Evolutionary conservation across 2,797 vertebrate genomes (phyloP).

Genomic region (Columba guinea): DNA sequence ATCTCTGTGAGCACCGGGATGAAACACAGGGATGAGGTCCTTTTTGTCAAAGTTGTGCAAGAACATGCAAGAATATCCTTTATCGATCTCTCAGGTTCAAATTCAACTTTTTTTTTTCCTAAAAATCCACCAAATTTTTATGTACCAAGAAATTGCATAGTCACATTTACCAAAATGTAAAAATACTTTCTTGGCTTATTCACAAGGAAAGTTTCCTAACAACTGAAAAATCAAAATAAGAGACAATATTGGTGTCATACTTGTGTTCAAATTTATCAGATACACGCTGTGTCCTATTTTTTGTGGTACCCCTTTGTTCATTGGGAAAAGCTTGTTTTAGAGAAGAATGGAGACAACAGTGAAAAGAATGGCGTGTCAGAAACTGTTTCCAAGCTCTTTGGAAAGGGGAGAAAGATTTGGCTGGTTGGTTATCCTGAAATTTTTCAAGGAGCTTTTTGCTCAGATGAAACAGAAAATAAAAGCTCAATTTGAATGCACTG

Average conservation of each 20-base stretch:
- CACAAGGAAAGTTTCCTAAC: not conserved
- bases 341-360: not conserved
- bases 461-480: not conserved
- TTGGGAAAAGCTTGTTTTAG: not conserved
- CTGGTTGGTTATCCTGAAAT: not conserved
- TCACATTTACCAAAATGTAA: not conserved
- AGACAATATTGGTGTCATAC: not conserved
- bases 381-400: not conserved
- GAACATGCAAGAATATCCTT: not conserved
- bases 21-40: not conserved
- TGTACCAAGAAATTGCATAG: not conserved
- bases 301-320: not conserved
- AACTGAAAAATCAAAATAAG: not conserved
- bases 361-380: not conserved
- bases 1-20: not conserved
- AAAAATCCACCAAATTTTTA: not conserved
- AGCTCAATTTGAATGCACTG: not conserved
- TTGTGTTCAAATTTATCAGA: not conserved
- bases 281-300: not conserved
- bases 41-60: not conserved
- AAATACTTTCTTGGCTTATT: not conserved
- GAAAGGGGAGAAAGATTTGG: not conserved
- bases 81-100: not conserved
- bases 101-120: not conserved
- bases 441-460: not conserved